Conservation (phyloP, 2,888 invertebrate genomes). For the Dusona sp. region DNA sequence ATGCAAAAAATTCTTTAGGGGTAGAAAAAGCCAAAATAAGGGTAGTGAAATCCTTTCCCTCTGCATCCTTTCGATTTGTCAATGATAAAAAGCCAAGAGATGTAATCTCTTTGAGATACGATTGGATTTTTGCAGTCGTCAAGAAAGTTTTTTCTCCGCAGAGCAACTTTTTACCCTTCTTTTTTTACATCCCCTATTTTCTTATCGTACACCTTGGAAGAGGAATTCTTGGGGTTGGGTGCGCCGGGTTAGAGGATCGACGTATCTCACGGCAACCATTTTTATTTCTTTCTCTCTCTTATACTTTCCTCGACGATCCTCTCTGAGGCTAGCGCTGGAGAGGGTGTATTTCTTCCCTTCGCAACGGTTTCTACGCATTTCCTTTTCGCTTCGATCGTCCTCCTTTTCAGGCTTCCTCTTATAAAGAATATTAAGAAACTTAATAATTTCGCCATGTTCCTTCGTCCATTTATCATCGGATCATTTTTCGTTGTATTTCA, state of each 20-base stretch:
- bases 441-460: not conserved
- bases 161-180: slow-evolving; percentile 14
- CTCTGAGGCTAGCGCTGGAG: slow-evolving; percentile 7
- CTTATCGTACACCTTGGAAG: slow-evolving; percentile 14
- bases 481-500: not conserved
- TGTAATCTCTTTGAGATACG: slow-evolving; percentile 38
- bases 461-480: not conserved
- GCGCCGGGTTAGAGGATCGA: slow-evolving; percentile 55
- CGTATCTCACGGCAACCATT: slow-evolving; percentile 62
- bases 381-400: slow-evolving; percentile 29
- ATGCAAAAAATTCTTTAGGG: not conserved
- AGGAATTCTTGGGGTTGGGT: slow-evolving; percentile 29
- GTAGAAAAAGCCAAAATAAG: slow-evolving; percentile 21
- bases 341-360: slow-evolving; percentile 36
- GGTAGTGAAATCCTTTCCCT: slow-evolving; percentile 23
- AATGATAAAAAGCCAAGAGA: slow-evolving; percentile 10
- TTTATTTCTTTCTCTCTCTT: slow-evolving; percentile 16
- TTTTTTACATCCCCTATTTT: slow-evolving; percentile 21
- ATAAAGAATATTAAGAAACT: not conserved
- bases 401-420: not conserved
- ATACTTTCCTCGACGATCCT: slow-evolving; percentile 1
- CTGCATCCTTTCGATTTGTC: slow-evolving; percentile 17
- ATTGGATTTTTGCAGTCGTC: slow-evolving; percentile 32
- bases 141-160: slow-evolving; percentile 1
- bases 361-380: slow-evolving; percentile 44